Evolutionary conservation across 2,797 vertebrate species (phyloP).

Genomic region (Erethizon dorsatum): DNA sequence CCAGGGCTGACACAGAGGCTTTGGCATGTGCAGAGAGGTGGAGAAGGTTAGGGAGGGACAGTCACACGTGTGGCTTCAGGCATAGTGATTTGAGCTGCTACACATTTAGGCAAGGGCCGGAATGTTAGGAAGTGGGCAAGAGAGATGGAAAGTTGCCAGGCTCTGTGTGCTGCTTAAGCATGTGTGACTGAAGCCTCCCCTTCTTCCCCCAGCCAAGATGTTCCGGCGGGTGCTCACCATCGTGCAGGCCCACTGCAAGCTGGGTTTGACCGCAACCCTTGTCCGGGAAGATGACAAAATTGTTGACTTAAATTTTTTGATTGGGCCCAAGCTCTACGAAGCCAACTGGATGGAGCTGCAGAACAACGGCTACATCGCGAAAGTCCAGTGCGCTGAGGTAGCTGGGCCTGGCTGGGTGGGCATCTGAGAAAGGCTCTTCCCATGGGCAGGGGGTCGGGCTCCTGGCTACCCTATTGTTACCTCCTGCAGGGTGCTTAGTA

Average conservation of each 20-base stretch:
- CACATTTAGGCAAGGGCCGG: background rate
- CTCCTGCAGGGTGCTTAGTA: fast-evolving
- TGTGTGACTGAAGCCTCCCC: background rate
- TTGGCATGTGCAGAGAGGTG: background rate
- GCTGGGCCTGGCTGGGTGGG: constrained; percentile 22
- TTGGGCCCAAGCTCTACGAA: constrained; percentile 98
- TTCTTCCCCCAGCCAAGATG: constrained; percentile 94
- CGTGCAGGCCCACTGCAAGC: constrained; percentile 98
- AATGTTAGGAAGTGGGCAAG: background rate
- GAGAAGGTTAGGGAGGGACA: background rate
- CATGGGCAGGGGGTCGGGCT: fast-evolving
- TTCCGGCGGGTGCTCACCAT: constrained; percentile 99
- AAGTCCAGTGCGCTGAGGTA: constrained; percentile 99
- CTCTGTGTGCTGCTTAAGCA: background rate
- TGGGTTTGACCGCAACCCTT: constrained; percentile 97
- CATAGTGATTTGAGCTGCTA: background rate
- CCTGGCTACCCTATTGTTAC: background rate
- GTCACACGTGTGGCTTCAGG: background rate
- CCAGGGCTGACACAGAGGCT: background rate
- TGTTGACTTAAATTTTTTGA: constrained; percentile 98
- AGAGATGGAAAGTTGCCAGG: background rate
- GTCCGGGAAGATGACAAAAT: constrained; percentile 99
- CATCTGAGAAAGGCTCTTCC: background rate
- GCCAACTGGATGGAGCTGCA: constrained; percentile 99
- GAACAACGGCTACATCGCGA: constrained; percentile 99